These are phyloP conservation scores for Psilopogon haemacephalus DNA, from an alignment of 2,113 vertebrate species.

Conservation along the genomic window DNA sequence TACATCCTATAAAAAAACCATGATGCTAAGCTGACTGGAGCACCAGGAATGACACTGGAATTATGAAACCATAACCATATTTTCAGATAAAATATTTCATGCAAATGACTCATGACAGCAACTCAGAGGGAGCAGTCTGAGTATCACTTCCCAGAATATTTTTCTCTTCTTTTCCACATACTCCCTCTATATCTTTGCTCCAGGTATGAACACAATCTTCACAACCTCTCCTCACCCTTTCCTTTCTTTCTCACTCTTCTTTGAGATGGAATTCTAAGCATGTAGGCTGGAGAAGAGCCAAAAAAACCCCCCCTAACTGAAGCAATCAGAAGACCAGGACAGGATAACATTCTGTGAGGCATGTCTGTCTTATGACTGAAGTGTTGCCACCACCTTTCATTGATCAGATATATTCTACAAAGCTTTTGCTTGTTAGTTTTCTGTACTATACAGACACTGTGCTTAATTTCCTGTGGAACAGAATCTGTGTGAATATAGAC, in stretches of 20 bases:
- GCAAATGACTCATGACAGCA: not conserved
- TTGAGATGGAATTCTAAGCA: not conserved
- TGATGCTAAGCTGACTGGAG: not conserved
- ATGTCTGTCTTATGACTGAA: fast-evolving
- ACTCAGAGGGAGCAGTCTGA: not conserved
- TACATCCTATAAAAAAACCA: not conserved
- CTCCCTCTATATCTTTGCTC: not conserved
- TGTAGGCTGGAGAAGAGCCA: not conserved
- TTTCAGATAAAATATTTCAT: not conserved
- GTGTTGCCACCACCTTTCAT: not conserved
- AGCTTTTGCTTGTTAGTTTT: not conserved
- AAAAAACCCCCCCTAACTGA: not conserved
- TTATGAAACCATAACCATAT: not conserved
- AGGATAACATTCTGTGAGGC: not conserved
- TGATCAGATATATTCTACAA: not conserved
- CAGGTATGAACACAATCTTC: not conserved
- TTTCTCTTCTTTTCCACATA: not conserved
- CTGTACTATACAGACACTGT: fast-evolving
- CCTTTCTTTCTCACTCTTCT: not conserved
- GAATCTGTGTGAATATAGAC: not conserved
- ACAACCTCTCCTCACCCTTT: not conserved
- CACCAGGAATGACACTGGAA: not conserved
- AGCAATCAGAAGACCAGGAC: fast-evolving
- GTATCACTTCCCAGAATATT: not conserved
- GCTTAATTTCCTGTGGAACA: not conserved